Percentiles rank a stretch among this genome's conserved stretches.
phyloP scores from a whole-genome alignment of 2,113 vertebrate species.

The Pterocles burchelli region DNA sequence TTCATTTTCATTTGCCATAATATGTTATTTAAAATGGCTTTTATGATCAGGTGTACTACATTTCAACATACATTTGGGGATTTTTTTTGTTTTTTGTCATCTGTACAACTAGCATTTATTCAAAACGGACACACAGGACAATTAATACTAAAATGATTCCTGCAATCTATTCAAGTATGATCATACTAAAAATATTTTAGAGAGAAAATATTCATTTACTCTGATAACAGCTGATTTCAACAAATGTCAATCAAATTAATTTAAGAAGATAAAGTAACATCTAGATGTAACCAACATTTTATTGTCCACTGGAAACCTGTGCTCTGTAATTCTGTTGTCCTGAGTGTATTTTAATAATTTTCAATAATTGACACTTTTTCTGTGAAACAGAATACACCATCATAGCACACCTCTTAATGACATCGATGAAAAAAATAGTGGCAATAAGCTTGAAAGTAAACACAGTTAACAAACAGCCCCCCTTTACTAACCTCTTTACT shows the following conservation, averaged over 20 bases:
- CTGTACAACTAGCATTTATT: not conserved
- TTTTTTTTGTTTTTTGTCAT: not conserved
- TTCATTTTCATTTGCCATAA: not conserved
- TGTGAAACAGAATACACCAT: not conserved
- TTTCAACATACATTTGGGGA: not conserved
- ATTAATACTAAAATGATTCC: not conserved
- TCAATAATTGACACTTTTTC: not conserved
- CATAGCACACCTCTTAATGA: not conserved
- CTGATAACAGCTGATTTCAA: not conserved
- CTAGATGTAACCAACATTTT: not conserved
- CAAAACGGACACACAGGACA: not conserved
- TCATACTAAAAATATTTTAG: not conserved
- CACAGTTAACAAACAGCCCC: not conserved
- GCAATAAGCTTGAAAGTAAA: not conserved
- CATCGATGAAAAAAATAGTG: not conserved
- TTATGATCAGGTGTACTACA: not conserved
- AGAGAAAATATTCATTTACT: not conserved
- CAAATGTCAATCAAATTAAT: not conserved
- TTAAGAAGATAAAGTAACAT: not conserved
- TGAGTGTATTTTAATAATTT: not conserved
- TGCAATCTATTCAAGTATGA: not conserved
- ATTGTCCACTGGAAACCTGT: not conserved
- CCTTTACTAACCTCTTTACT: not conserved
- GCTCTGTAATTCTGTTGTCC: not conserved
- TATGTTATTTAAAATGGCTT: not conserved